Base-by-base conservation (phyloP, 1,140 invertebrate species). In the Sitodiplosis mosellana region DNA sequence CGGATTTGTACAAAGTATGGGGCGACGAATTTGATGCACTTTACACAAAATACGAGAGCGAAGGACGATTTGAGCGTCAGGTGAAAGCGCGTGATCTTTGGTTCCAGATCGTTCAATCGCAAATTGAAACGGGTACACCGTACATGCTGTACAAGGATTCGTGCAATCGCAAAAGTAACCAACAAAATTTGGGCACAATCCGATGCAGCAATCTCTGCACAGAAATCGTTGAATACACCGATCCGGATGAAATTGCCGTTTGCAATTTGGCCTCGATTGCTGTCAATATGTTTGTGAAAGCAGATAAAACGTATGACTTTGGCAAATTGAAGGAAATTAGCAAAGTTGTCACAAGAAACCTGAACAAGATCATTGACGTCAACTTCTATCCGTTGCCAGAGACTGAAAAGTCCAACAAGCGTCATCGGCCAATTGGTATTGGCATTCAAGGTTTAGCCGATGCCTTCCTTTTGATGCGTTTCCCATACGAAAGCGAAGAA, bases 361-460 rank as follows among this genome's bases (percentile, higher is more conserved):
- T 98, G 40, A 95, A 98, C 67, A 92, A 86, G 69, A 84, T 97
- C 34, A 97, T 98, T 51, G 92, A 98, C 59, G 72, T 92, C 12
- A 97, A 95, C 65, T 92, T 76, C 62, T 98, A 98, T 65, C 93
- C 94, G 8, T 72, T 97, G 11, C 74, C 76, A 45, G 73, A 80
- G 63, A 69, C 46, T 2, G 36, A 48, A 17, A 20, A 14, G 4
- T 80, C 77, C 10, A 83, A 84, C 58, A 69, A 69, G 54, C 63
- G 75, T n/a, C 78, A 84, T 59, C 63, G 80, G 33, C 81, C 81
- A 0, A 81, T 83, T 57, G 51, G 51, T 27, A 75, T 82, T 55
- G 80, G 80, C 33, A 75, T 82, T 6, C 78, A 81, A 57, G 80
- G 81, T 22, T 58, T 83, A 8, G 80, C 80, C 14, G 80, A 83